Evolutionary conservation across 1,140 invertebrate genomes (phyloP).

Genomic region (Bicyclus anynana): DNA sequence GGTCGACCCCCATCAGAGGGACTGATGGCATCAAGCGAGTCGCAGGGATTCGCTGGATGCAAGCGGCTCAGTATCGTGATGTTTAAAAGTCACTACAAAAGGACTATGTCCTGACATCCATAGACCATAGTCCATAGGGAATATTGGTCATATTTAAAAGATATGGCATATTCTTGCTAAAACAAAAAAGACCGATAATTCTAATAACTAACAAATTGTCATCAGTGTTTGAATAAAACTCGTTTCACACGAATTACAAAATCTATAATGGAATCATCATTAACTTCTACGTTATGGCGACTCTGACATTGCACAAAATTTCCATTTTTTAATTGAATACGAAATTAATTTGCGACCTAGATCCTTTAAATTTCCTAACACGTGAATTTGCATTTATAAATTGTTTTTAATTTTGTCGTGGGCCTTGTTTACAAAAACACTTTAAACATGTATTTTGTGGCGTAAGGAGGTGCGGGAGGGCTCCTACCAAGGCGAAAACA

Average conservation of each 20-base stretch:
- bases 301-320: slow-evolving; percentile 8
- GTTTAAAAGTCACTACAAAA: too few species aligned
- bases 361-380: slow-evolving; percentile 5
- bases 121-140: too few species aligned
- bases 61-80: too few species aligned
- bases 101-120: too few species aligned
- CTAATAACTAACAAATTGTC: not conserved
- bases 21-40: too few species aligned
- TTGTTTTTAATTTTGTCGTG: not conserved
- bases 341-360: slow-evolving; percentile 14
- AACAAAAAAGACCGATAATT: too few species aligned
- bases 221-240: not conserved
- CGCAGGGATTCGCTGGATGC: too few species aligned
- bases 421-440: not conserved
- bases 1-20: too few species aligned
- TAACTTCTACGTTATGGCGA: not conserved
- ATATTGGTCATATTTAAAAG: too few species aligned
- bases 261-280: not conserved
- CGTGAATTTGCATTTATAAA: not conserved
- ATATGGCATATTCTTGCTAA: too few species aligned
- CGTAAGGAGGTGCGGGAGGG: not conserved
- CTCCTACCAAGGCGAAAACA: too few species aligned
- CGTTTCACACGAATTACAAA: not conserved
- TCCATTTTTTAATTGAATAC: slow-evolving; percentile 8
- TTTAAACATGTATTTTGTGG: not conserved